These are phyloP conservation scores for Clivina fossor DNA, from an alignment of 2,888 invertebrate species.

Conservation along the genomic window DNA sequence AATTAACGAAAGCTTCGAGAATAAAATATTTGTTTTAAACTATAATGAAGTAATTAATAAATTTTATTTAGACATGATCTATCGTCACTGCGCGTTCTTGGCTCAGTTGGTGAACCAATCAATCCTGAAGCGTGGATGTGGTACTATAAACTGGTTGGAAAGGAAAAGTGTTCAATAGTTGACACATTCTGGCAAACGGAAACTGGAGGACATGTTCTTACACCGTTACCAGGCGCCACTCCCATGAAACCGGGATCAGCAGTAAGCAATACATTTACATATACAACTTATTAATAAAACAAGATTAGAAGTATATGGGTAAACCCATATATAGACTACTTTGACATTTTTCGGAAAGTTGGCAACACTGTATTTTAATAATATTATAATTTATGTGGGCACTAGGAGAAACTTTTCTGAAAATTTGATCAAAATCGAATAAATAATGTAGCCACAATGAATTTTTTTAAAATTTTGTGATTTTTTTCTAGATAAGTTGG, in stretches of 20 bases:
- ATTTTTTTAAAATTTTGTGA: too few relatives aligned
- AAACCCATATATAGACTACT: too few relatives aligned
- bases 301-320: too few relatives aligned
- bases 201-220: slow-evolving; percentile 96
- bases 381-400: too few relatives aligned
- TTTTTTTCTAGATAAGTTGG: too few relatives aligned
- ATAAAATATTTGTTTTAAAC: background rate
- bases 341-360: too few relatives aligned
- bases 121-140: slow-evolving; percentile 98
- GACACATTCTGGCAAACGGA: slow-evolving; percentile 99
- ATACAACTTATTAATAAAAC: too few relatives aligned
- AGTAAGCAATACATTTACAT: too few relatives aligned
- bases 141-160: slow-evolving; percentile 86
- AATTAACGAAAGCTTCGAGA: background rate
- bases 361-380: too few relatives aligned
- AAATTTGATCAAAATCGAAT: too few relatives aligned
- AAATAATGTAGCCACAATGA: too few relatives aligned
- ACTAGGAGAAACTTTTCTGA: too few relatives aligned
- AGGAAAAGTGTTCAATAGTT: slow-evolving; percentile 83
- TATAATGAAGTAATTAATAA: background rate
- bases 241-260: slow-evolving; percentile 98
- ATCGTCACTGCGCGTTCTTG: slow-evolving; percentile 74
- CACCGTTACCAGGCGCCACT: slow-evolving; percentile 93
- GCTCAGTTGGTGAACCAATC: slow-evolving; percentile 98
- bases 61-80: slow-evolving; percentile 61